Evolutionary conservation across 2,888 invertebrate species (phyloP), one percentile per base, ranked within the genome.

Genomic region (Argyresthia goedartella): DNA sequence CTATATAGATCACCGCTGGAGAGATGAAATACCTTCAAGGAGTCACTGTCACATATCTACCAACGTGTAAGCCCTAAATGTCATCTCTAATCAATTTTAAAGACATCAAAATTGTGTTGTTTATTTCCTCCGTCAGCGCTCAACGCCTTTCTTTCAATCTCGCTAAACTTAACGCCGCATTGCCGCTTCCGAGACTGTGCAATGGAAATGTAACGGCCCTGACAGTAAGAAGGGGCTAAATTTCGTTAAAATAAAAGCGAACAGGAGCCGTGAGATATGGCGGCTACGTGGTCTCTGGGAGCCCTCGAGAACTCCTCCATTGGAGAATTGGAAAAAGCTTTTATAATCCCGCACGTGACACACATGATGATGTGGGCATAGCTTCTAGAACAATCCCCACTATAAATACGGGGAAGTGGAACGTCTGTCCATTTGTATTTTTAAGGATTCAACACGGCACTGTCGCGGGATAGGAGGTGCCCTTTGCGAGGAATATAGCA

Each of bases 261-360:
- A 77, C 77, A 73, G 76, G 73, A 76, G 77, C 71, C 73, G 73
- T 74, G 84, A 86, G 85, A 86, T 86, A 86, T 85, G 76, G 84
- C 81, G 76, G 77, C 80, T 82, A 86, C 86, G 86, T 86, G 86
- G 84, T 77, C 78, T 74, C 76, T 9, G 74, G 64, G 75, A 73
- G 74, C 73, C 73, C 78, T 71, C 73, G 66, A 66, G 76, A 70
- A 74, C 76, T 76, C 67, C 73, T 72, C 76, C 84, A 78, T 80
- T 79, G 75, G 85, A 80, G 85, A 85, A 86, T 86, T 85, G 85
- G 86, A 86, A 86, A 86, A 86, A 82, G 85, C 85, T 86, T 85
- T 85, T 86, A 86, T 86, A 85, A 86, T 86, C 86, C 82, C 67
- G 75, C 65, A 76, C 86, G 86, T 85, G 86, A 84, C 81, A 75